Conservation (phyloP, 2,797 vertebrate genomes). For the Sebastes goodei region DNA sequence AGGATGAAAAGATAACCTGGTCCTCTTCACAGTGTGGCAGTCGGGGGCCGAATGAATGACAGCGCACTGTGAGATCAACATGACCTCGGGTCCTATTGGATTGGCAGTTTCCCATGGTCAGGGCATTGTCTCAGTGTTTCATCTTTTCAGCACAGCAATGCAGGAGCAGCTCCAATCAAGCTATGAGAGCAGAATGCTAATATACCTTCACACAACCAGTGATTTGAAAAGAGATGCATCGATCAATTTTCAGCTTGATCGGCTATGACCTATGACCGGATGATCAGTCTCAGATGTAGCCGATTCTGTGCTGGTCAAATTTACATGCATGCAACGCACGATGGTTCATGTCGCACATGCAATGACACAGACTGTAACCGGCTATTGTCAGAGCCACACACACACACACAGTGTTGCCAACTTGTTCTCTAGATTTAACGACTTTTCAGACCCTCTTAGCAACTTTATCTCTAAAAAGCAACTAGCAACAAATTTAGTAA, state of each 20-base stretch:
- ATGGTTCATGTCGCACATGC: background rate
- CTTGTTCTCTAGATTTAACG: background rate
- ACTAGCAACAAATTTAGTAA: background rate
- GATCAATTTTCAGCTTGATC: background rate
- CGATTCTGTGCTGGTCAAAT: background rate
- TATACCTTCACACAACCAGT: background rate
- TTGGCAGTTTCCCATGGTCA: constrained; percentile 11
- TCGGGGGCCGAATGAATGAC: background rate
- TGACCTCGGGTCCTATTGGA: constrained; percentile 9
- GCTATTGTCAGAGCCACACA: background rate
- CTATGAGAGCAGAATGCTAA: constrained; percentile 30
- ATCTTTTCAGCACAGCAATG: constrained; percentile 5
- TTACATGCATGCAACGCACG: background rate
- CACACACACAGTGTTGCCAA: no score
- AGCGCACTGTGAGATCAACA: constrained; percentile 38
- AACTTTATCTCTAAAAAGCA: background rate
- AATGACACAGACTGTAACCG: accelerated
- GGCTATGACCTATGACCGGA: background rate
- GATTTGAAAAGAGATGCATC: background rate
- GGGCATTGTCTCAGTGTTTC: constrained; percentile 12
- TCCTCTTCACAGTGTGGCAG: constrained; percentile 2
- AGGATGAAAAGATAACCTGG: constrained; percentile 42
- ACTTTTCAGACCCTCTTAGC: background rate
- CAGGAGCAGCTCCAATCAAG: background rate
- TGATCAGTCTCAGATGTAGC: background rate